Base-by-base conservation (phyloP, 2,888 invertebrate species). In the Drosophila flavopinicola region DNA sequence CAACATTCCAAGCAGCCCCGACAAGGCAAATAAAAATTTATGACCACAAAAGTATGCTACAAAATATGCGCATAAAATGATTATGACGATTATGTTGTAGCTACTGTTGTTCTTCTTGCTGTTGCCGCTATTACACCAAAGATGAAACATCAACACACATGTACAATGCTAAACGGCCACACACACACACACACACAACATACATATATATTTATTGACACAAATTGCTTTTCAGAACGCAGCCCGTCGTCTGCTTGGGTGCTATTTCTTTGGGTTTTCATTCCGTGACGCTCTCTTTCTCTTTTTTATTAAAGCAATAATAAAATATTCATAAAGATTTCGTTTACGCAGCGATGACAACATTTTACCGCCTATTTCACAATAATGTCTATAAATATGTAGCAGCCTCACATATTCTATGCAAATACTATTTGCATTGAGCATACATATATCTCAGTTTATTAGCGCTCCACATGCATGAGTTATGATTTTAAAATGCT, bases 271-370 rank as follows among this genome's bases (percentile, higher is more conserved):
- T 27, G 32, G 17, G 39, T 51, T 25, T 23, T 57, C 45, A 24
- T n/a, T 29, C 33, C 24, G 5, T 10, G n/a, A 15, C 13, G 25
- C 9, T 33, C 35, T 38, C 20, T 45, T 41, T 39, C 33, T 5
- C 33, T 37, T 63, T 72, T 73, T 85, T 85, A 85, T 83, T 78
- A 71, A 78, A 76, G 71, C 64, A 72, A 72, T 78, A 78, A 86
- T 87, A 86, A 88, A 88, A 88, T 87, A 88, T 88, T 86, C 88
- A 88, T 88, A 87, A 85, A 83, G 80, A 78, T 76, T 78, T 68
- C 66, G 66, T 78, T 72, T 64, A 74, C 65, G 83, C 83, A 77
- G 67, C 57, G 41, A 58, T 49, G 67, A 66, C 66, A 66, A 51
- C 61, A 63, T 59, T 70, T 48, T 53, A 57, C 53, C 44, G 64